phyloP scores from a whole-genome alignment of 2,888 invertebrate species.

The Stomorhina lunata region DNA sequence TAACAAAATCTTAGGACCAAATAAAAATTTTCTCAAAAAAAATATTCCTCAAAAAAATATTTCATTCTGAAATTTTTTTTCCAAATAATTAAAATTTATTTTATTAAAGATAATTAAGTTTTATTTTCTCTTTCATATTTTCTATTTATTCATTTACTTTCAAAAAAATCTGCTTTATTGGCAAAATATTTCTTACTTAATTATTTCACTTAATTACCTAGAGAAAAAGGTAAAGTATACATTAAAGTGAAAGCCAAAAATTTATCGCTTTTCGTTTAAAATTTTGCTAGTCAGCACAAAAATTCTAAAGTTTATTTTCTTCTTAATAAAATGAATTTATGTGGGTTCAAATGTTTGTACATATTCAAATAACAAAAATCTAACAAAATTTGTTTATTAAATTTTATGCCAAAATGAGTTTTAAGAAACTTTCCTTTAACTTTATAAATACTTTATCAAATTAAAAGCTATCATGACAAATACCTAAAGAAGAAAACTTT shows the following conservation, averaged over 20 bases:
- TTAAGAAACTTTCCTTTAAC: not conserved
- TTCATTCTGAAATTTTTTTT: too few species aligned
- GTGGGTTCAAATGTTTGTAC: too few species aligned
- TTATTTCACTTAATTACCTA: constrained; percentile 57
- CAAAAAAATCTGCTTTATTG: constrained; percentile 37
- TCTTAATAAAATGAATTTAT: too few species aligned
- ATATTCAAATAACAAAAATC: too few species aligned
- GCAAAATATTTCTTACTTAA: constrained; percentile 37
- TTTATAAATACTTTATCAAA: constrained; percentile 33
- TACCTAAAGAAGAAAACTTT: constrained; percentile 33
- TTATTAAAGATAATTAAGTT: too few species aligned
- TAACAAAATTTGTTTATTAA: constrained; percentile 48
- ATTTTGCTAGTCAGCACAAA: not conserved
- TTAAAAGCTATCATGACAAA: constrained; percentile 33
- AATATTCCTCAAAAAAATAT: too few species aligned
- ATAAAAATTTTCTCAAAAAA: too few species aligned
- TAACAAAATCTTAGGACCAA: too few species aligned
- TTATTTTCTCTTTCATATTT: too few species aligned
- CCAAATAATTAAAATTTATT: too few species aligned
- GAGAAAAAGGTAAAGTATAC: constrained; percentile 27
- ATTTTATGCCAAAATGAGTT: constrained; percentile 47
- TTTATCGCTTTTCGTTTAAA: not conserved
- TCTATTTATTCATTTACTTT: too few species aligned
- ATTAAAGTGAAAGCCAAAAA: not conserved
- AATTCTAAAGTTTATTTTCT: not conserved